Evolutionary conservation across 1,140 invertebrate genomes (phyloP), one percentile per base, ranked within the genome.

Genomic region (Acromyrmex echinatior): DNA sequence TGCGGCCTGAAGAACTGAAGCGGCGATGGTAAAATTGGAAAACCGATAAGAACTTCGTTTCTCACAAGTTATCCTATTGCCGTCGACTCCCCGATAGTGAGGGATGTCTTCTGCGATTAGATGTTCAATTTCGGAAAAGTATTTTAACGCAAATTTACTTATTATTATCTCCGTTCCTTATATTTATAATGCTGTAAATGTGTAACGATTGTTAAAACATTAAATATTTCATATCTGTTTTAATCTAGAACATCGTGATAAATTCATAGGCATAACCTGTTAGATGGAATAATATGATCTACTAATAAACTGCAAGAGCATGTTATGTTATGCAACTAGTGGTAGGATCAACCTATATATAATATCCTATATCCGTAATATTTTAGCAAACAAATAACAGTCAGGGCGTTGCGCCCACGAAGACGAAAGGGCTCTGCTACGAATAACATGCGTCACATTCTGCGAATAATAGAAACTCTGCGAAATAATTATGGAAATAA

Each of bases 11-110:
- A 86, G 74, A 87, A 89, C 87, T 88, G 58, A 87, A 88, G 77
- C 65, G 68, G 6, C 68, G 60, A 49, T 60, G 87, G 73, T 76
- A 86, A 91, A 91, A 92, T 90, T 91, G 65, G 91, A 92, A 92
- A 92, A 92, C 85, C 91, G 76, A 92, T 91, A 88, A 90, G 56
- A 79, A 85, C 70, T 77, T 82, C 21, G 58, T 51, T 81, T 70
- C 49, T 70, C 70, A 28, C 28, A 56, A 68, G 74, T 91, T 78
- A 86, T 86, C 70, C 35, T 45, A 71, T 82, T 66, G 70, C 49
- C 28, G 21, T 70, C 53, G 12, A 58, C 39, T 49, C 9, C 21
- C 10, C n/a, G 28, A 31, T 35, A 31, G n/a, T 4, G 7, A 39
- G 16, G 21, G 16, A 86, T n/a, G 56, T 58, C 16, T 18, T n/a